phyloP scores from a whole-genome alignment of 2,888 invertebrate species.

The Sinhomidia bicolor region DNA sequence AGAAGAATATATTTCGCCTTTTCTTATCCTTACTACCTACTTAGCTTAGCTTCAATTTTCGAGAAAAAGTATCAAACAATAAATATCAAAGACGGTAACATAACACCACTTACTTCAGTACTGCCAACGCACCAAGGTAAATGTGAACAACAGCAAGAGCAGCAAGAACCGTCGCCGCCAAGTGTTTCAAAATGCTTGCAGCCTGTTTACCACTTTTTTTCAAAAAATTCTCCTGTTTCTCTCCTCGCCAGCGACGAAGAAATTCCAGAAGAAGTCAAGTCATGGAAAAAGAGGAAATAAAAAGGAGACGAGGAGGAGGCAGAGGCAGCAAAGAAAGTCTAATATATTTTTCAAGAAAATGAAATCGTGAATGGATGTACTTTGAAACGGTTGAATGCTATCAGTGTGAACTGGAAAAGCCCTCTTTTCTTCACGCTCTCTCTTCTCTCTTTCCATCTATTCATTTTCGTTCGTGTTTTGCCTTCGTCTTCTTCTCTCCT shows the following conservation, averaged over 20 bases:
- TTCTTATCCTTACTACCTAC: background rate
- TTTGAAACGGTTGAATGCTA: slow-evolving; percentile 46
- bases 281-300: background rate
- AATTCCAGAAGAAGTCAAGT: background rate
- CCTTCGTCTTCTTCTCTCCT: slow-evolving; percentile 36
- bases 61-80: slow-evolving; percentile 52
- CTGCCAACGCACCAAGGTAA: too few species aligned
- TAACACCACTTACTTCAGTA: slow-evolving; percentile 6
- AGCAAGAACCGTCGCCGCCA: too few species aligned
- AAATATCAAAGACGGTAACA: slow-evolving; percentile 39
- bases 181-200: slow-evolving; percentile 52
- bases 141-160: slow-evolving; percentile 10
- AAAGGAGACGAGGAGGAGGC: background rate
- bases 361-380: slow-evolving; percentile 41
- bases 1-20: slow-evolving; percentile 19
- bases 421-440: slow-evolving; percentile 1
- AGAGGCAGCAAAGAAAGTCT: slow-evolving; percentile 23
- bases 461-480: slow-evolving; percentile 43
- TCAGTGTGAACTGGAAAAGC: slow-evolving; percentile 39
- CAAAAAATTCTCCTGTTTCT: slow-evolving; percentile 47
- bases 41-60: slow-evolving; percentile 20
- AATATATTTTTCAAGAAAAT: slow-evolving; percentile 1
- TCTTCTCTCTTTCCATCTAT: slow-evolving; percentile 4
- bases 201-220: slow-evolving; percentile 35
- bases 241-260: background rate